Evolutionary conservation across 2,113 vertebrate species (phyloP).

Genomic region (Larimichthys polyactis): DNA sequence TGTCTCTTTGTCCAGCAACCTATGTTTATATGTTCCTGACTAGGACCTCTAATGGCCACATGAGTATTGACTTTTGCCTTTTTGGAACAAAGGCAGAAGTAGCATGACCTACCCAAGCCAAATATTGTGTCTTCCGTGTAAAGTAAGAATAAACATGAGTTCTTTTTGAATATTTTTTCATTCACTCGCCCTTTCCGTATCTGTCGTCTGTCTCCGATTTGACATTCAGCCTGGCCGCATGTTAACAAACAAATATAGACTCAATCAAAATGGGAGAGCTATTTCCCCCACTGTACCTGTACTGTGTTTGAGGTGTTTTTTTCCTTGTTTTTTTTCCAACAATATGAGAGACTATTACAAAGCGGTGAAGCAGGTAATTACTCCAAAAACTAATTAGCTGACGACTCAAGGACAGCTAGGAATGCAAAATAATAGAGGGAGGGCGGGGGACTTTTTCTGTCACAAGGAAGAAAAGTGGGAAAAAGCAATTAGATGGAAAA

Average conservation of each 20-base stretch:
- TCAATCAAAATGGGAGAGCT: slow-evolving; percentile 4
- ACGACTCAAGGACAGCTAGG: slow-evolving; percentile 76
- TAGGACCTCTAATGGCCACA: too few relatives aligned
- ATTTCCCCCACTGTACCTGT: slow-evolving; percentile 37
- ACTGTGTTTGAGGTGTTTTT: not conserved
- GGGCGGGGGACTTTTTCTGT: not conserved
- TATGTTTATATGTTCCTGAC: too few relatives aligned
- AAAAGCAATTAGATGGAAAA: slow-evolving; percentile 74
- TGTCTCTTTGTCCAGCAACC: too few relatives aligned
- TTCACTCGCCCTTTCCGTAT: slow-evolving; percentile 5
- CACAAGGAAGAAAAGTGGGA: not conserved
- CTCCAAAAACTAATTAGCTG: slow-evolving; percentile 82
- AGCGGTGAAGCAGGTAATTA: slow-evolving; percentile 82
- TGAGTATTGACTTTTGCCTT: too few relatives aligned
- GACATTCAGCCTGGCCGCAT: not conserved
- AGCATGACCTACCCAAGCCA: too few relatives aligned
- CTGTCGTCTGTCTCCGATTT: not conserved
- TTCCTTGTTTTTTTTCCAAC: slow-evolving; percentile 13
- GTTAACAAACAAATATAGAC: slow-evolving; percentile 10
- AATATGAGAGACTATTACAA: slow-evolving; percentile 67
- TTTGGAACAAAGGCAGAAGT: too few relatives aligned
- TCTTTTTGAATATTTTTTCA: too few relatives aligned
- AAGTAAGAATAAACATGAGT: too few relatives aligned
- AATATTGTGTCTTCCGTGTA: too few relatives aligned
- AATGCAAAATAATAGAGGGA: slow-evolving; percentile 51